Base-by-base conservation (phyloP, 2,888 invertebrate species). In the Koerneria pararmatus region DNA sequence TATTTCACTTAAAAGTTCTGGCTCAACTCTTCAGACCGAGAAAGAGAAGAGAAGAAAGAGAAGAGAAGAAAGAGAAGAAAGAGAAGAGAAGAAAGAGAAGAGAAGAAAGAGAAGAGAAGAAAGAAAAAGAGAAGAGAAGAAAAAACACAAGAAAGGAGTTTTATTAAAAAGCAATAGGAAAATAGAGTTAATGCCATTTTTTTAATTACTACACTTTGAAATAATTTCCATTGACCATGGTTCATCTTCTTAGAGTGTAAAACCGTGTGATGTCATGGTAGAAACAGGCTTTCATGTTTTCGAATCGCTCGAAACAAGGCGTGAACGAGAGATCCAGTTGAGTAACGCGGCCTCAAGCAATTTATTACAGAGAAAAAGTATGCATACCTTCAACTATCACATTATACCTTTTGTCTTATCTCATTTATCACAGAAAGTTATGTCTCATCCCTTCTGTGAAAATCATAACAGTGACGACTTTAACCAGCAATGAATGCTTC, bases 251-350 rank as follows among this genome's bases (percentile, higher is more conserved):
- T 6, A 3, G 24, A 49, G n/a, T 11, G 67, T 73, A 76, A 69
- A 71, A 77, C 29, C 72, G 46, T 6, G 76, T 74, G 66, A 79
- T 64, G 48, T 79, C 77, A 58, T 79, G 76, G 75, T 76, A 80
- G 73, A 80, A 80, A 69, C 80, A 80, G 19, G 74, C 68, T 60
- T 79, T 79, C 79, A 80, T 80, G 27, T 69, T 69, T 53, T 79
- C 78, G 61, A 79, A 79, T 24, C 79, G 70, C 57, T 79, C 79
- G 60, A 78, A 79, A 62, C 79, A 79, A 15, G 78, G 77, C 3
- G 77, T 68, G 64, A 71, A 79, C 48, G 76, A 73, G 74, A 80
- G 74, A 58, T 79, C 78, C 6, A 79, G 61, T 29, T 71, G 76
- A 31, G 71, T 73, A 15, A 71, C 71, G 31, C 71, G 73, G 24